Conservation (phyloP, 2,888 invertebrate genomes). For the Carterocephalus palaemon region DNA sequence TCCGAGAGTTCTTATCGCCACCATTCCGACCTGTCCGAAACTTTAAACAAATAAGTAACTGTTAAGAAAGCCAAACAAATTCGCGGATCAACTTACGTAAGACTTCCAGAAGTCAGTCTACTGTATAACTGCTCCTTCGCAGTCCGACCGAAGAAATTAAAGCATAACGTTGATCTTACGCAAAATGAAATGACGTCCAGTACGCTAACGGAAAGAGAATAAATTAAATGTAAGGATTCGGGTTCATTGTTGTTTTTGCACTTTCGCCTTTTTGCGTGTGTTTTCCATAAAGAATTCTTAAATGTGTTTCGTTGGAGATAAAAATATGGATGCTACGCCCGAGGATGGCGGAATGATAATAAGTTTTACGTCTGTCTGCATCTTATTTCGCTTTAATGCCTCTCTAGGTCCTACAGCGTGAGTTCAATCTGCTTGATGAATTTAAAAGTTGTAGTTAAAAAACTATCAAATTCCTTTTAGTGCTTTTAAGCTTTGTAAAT, state of each 20-base stretch:
- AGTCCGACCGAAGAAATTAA: slow-evolving; percentile 52
- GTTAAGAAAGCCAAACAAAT: slow-evolving; percentile 58
- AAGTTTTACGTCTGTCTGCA: slow-evolving; percentile 29
- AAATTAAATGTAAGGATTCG: slow-evolving; percentile 65
- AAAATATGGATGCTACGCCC: slow-evolving; percentile 37
- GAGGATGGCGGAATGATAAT: slow-evolving; percentile 34
- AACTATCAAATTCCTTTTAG: slow-evolving; percentile 29
- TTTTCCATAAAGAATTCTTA: slow-evolving; percentile 46
- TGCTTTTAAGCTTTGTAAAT: too few relatives aligned
- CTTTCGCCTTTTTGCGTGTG: slow-evolving; percentile 42
- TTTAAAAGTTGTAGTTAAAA: slow-evolving; percentile 6
- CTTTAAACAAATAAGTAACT: slow-evolving; percentile 59
- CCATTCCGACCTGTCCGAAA: slow-evolving; percentile 49
- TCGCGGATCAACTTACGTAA: slow-evolving; percentile 46
- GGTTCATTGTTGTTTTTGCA: slow-evolving; percentile 56
- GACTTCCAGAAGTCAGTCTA: slow-evolving; percentile 43
- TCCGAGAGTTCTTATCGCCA: slow-evolving; percentile 44
- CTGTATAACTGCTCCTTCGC: slow-evolving; percentile 41
- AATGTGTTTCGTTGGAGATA: slow-evolving; percentile 40
- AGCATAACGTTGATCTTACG: slow-evolving; percentile 63
- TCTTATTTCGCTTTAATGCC: slow-evolving; percentile 31
- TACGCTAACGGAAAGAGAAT: slow-evolving; percentile 56
- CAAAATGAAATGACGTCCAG: slow-evolving; percentile 63
- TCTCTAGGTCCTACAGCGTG: slow-evolving; percentile 18
- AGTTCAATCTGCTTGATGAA: slow-evolving; percentile 5